Percentiles rank a stretch among this genome's conserved stretches.
Conservation (phyloP, 2,888 invertebrate genomes). For the Tyria jacobaeae region DNA sequence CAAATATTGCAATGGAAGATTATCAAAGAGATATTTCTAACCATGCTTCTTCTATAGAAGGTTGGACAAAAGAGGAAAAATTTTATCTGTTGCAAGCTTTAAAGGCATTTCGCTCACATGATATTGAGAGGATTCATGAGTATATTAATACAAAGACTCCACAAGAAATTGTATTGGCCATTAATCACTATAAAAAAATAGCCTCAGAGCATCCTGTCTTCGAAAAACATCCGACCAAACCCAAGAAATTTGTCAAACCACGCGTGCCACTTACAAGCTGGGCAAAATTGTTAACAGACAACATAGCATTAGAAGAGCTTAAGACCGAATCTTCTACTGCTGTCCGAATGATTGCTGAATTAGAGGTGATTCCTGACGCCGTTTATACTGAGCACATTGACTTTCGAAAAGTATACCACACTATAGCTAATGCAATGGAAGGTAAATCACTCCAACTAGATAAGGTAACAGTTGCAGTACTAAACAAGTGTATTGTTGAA, state of each 20-base stretch:
- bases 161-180: slow-evolving; percentile 58
- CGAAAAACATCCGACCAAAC: background rate
- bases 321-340: slow-evolving; percentile 69
- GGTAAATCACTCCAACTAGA: slow-evolving; percentile 68
- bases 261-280: slow-evolving; percentile 65
- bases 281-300: slow-evolving; percentile 68
- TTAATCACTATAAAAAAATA: slow-evolving; percentile 60
- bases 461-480: slow-evolving; percentile 46
- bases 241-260: slow-evolving; percentile 26
- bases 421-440: slow-evolving; percentile 74
- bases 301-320: slow-evolving; percentile 59
- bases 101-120: slow-evolving; percentile 55
- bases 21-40: background rate
- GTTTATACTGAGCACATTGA: slow-evolving; percentile 61
- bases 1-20: background rate
- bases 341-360: slow-evolving; percentile 72
- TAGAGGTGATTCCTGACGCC: slow-evolving; percentile 66
- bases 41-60: slow-evolving; percentile 33
- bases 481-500: slow-evolving; percentile 72
- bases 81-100: slow-evolving; percentile 61
- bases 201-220: slow-evolving; percentile 45
- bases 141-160: slow-evolving; percentile 58
- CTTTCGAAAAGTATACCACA: slow-evolving; percentile 68
- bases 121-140: slow-evolving; percentile 53
- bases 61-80: slow-evolving; percentile 74